Evolutionary conservation across 2,797 vertebrate genomes (phyloP).

Genomic region (Pseudomugil gertrudae): DNA sequence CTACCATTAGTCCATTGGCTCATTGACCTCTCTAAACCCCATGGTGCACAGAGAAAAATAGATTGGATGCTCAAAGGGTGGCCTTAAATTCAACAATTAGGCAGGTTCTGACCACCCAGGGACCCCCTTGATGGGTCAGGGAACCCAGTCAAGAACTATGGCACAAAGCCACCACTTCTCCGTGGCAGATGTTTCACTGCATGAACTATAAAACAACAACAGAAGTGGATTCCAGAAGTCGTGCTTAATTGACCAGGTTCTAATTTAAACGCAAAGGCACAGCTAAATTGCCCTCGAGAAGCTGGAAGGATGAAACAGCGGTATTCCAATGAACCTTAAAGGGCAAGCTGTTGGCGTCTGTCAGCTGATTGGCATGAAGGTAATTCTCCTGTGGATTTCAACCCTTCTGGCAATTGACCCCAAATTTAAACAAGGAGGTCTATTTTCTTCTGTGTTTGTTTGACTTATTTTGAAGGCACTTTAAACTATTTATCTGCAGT

Average conservation of each 20-base stretch:
- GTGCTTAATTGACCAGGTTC: conserved; percentile 30
- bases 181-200: conserved; percentile 26
- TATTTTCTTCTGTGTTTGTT: background rate
- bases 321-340: conserved; percentile 46
- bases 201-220: conserved; percentile 29
- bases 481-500: background rate
- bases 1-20: too few relatives aligned
- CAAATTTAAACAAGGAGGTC: conserved; percentile 24
- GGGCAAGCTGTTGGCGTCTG: conserved; percentile 34
- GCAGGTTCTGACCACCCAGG: too few relatives aligned
- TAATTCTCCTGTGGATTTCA: conserved; percentile 23
- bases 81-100: too few relatives aligned
- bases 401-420: conserved; percentile 27
- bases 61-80: too few relatives aligned
- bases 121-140: too few relatives aligned
- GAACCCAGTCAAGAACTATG: too few relatives aligned
- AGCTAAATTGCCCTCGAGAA: conserved; percentile 30
- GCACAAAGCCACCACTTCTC: too few relatives aligned
- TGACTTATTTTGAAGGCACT: conserved; percentile 1
- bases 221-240: conserved; percentile 19
- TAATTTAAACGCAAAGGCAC: conserved; percentile 35
- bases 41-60: too few relatives aligned
- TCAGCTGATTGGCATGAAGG: conserved; percentile 40
- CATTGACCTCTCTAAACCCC: too few relatives aligned
- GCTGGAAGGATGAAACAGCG: conserved; percentile 19